Evolutionary conservation across 1,140 invertebrate species (phyloP).

Genomic region (Cepaea nemoralis): DNA sequence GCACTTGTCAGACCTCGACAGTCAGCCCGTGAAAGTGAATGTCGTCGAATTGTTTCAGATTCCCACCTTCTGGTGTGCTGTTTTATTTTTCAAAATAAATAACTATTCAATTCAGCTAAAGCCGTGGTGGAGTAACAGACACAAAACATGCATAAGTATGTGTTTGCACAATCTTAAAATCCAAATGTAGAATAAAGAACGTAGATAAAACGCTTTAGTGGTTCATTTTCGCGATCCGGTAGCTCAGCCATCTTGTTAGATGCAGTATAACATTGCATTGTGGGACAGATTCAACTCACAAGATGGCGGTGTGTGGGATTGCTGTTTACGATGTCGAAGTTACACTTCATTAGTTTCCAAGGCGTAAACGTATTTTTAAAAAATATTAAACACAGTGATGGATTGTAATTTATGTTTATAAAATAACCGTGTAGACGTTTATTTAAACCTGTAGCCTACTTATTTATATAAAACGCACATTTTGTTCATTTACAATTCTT

Average conservation of each 20-base stretch:
- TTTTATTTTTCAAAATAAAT: background rate
- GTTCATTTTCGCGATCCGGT: constrained; percentile 26
- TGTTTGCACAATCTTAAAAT: background rate
- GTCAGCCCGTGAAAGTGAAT: background rate
- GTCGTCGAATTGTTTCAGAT: background rate
- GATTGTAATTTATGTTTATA: no score
- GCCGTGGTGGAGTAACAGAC: background rate
- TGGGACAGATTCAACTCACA: constrained; percentile 39
- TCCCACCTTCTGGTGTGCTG: background rate
- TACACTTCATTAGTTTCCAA: background rate
- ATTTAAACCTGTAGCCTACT: background rate
- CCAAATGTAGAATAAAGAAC: background rate
- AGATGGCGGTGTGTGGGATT: constrained; percentile 42
- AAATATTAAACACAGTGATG: no score
- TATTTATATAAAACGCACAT: no score
- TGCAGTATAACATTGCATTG: constrained; percentile 29
- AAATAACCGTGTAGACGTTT: background rate
- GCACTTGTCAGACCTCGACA: constrained; percentile 14
- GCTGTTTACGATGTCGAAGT: constrained; percentile 32
- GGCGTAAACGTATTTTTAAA: no score
- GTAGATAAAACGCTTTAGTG: background rate
- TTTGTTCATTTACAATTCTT: no score
- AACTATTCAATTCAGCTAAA: background rate
- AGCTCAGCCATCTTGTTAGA: constrained; percentile 28
- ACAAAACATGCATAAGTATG: background rate